phyloP scores from a whole-genome alignment of 1,140 invertebrate species.

The Belonocnema kinseyi region DNA sequence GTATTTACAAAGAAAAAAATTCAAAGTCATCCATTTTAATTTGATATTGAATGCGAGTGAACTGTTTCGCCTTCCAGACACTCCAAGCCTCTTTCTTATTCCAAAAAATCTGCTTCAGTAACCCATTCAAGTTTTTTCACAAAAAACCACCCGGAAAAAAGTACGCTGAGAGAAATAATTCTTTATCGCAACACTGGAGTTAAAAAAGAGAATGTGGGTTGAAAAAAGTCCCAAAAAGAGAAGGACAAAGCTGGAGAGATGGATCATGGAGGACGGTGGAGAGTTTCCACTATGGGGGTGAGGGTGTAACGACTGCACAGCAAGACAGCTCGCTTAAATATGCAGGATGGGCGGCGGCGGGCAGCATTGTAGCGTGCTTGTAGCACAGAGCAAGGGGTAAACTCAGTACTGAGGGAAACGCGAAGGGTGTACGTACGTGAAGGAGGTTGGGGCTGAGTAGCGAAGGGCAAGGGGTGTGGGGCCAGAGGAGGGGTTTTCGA shows the following conservation, averaged over 20 bases:
- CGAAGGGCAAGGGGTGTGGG: slow-evolving; percentile 45
- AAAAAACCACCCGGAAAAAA: too few species aligned
- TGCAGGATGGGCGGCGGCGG: slow-evolving; percentile 74
- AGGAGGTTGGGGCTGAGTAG: slow-evolving; percentile 47
- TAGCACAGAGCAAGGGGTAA: slow-evolving; percentile 70
- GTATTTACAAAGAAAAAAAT: too few species aligned
- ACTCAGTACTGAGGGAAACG: slow-evolving; percentile 65
- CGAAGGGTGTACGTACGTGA: slow-evolving; percentile 55
- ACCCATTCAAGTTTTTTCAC: too few species aligned
- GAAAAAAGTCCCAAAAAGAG: neutral
- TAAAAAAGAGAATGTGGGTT: neutral
- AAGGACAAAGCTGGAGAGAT: slow-evolving; percentile 26
- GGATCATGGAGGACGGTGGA: slow-evolving; percentile 29
- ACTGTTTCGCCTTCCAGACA: too few species aligned
- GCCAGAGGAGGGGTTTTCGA: slow-evolving; percentile 50
- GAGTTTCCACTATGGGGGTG: slow-evolving; percentile 25
- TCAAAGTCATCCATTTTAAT: too few species aligned
- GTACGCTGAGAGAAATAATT: too few species aligned
- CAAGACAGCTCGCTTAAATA: slow-evolving; percentile 75
- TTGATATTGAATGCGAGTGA: too few species aligned
- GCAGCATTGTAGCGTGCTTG: slow-evolving; percentile 71
- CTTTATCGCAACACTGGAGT: neutral
- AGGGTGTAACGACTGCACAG: slow-evolving; percentile 68
- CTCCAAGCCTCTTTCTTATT: too few species aligned
- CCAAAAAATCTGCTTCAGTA: too few species aligned